Base-by-base conservation (phyloP, 2,113 vertebrate species). In the Melanerpes formicivorus region DNA sequence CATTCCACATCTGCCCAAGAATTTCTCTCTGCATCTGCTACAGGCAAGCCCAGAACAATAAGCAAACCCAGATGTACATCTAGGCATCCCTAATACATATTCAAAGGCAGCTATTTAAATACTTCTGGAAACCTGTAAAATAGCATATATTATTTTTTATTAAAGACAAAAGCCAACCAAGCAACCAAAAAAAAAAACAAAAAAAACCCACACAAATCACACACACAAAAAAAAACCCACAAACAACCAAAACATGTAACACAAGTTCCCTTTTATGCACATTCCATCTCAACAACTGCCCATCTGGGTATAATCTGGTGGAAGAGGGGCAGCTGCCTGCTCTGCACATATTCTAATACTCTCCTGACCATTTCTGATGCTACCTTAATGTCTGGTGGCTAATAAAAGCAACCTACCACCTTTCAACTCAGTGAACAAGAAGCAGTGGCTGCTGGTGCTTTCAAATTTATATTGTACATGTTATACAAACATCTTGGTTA, bases 381-480 rank as follows among this genome's bases (percentile, higher is more conserved):
- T 56, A 22, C 34, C 16, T 80, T 50, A 66, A 92, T 2, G 21
- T 9, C 21, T 55, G 80, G 32, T 14, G 37, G 44, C 30, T 75
- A 77, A 82, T 73, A 93, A 92, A 84, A 89, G 18, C 27, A 56
- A 44, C 17, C 42, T 63, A 22, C 65, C 64, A 66, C 37, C 27
- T 79, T 75, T 71, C 80, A 87, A 70, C 34, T 18, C 42, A 32
- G 74, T 77, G 74, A 89, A 66, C 13, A 82, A 70, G 32, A 76
- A 56, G 9, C 67, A 82, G 10, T 11, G 34, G 54, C 59, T 3
- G 2, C 34, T 80, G 55, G 18, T 40, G 46, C 17, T 91, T 83
- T 62, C 64, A 91, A 70, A 94, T 95, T 91, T 89, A 85, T 95
- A 40, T 62, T 34, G 32, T 58, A 93, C 75, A 70, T 1, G 58